Conservation (phyloP, 2,113 vertebrate species). For the Azemiops feae region DNA sequence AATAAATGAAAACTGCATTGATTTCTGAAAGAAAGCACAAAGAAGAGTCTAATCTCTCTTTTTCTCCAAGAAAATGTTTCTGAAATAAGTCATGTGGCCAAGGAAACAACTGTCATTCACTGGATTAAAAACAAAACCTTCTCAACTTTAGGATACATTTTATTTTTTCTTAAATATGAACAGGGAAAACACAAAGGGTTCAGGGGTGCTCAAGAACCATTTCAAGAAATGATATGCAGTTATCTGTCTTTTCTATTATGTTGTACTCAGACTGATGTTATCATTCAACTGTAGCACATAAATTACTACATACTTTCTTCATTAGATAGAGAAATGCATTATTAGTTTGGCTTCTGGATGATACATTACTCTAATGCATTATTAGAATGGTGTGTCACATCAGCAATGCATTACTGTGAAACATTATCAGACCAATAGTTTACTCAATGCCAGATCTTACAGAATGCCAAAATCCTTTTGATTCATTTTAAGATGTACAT, state of each 20-base stretch:
- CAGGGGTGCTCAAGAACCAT: background rate
- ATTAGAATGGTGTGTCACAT: slow-evolving; percentile 70
- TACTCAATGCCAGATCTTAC: slow-evolving; percentile 64
- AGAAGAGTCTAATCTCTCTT: background rate
- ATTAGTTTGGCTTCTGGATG: slow-evolving; percentile 67
- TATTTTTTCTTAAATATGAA: slow-evolving; percentile 10
- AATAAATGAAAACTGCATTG: background rate
- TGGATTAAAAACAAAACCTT: background rate
- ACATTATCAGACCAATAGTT: slow-evolving; percentile 73
- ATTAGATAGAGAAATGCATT: slow-evolving; percentile 58
- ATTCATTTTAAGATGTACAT: slow-evolving; percentile 23
- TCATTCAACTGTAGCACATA: slow-evolving; percentile 39
- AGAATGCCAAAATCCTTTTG: slow-evolving; percentile 26
- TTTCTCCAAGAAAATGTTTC: background rate
- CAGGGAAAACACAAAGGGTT: background rate
- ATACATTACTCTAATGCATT: slow-evolving; percentile 73
- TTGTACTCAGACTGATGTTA: background rate
- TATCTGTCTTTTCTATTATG: slow-evolving; percentile 28
- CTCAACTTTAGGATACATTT: background rate
- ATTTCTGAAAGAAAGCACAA: background rate
- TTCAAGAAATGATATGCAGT: slow-evolving; percentile 31
- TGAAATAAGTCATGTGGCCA: background rate
- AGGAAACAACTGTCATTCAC: slow-evolving; percentile 2
- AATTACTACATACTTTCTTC: slow-evolving; percentile 39
- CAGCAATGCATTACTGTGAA: slow-evolving; percentile 64